These are phyloP conservation scores for Tetragnatha versicolor DNA, from an alignment of 1,140 invertebrate genomes.

Conservation along the genomic window DNA sequence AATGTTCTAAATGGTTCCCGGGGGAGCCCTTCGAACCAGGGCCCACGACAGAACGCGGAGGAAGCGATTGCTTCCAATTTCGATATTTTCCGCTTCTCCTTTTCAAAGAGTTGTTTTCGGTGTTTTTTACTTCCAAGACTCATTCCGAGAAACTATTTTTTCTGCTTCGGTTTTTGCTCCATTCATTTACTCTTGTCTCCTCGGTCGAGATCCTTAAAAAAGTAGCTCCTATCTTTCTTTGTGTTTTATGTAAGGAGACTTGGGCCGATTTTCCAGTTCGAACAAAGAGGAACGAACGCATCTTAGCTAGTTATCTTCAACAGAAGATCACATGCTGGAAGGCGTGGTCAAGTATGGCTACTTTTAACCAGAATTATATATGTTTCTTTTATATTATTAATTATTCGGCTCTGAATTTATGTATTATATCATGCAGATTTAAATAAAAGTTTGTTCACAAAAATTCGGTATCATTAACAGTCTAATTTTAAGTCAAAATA, in stretches of 20 bases:
- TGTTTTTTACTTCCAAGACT: background rate
- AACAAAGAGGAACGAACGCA: too few relatives aligned
- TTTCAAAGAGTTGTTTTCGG: background rate
- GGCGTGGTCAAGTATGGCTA: background rate
- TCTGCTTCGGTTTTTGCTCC: background rate
- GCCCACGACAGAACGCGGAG: background rate
- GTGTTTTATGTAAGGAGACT: background rate
- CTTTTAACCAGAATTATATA: background rate
- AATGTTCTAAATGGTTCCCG: conserved; percentile 53
- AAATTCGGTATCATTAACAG: too few relatives aligned
- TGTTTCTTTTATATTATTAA: background rate
- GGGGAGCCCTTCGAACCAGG: conserved; percentile 34
- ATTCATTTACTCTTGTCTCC: conserved; percentile 35
- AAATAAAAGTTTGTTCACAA: too few relatives aligned
- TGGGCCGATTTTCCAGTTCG: background rate
- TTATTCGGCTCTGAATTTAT: background rate
- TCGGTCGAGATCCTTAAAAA: background rate
- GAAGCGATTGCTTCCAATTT: conserved; percentile 51
- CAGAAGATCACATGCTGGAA: too few relatives aligned
- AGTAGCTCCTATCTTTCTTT: background rate
- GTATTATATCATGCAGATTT: background rate
- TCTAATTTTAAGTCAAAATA: too few relatives aligned
- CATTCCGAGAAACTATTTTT: conserved; percentile 8
- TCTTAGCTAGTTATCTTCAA: too few relatives aligned
- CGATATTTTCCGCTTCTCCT: conserved; percentile 14